phyloP scores from a whole-genome alignment of 2,888 invertebrate genomes.

The Malacosoma neustria region DNA sequence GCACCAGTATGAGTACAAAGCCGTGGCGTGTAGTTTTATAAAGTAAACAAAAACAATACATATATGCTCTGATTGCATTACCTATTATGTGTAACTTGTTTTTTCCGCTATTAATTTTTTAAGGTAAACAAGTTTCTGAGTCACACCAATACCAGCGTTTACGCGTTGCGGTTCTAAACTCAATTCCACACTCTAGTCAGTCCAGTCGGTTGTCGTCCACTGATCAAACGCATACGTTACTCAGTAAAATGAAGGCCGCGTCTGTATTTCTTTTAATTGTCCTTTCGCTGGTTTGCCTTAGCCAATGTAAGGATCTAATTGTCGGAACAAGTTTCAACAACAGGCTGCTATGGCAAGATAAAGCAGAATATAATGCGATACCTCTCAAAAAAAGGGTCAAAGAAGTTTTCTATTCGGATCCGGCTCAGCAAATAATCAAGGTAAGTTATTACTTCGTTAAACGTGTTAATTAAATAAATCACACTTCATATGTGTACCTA shows the following conservation, averaged over 20 bases:
- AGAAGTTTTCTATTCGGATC: conserved; percentile 58
- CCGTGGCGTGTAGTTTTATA: too few relatives aligned
- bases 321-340: conserved; percentile 61
- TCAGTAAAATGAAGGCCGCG: conserved; percentile 44
- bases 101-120: conserved; percentile 3
- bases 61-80: neutral
- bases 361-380: conserved; percentile 57
- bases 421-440: conserved; percentile 63
- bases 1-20: too few relatives aligned
- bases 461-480: too few relatives aligned
- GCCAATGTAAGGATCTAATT: conserved; percentile 54
- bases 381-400: conserved; percentile 64
- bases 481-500: too few relatives aligned
- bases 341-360: conserved; percentile 50
- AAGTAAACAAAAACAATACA: too few relatives aligned
- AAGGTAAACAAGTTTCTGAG: conserved; percentile 34
- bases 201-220: conserved; percentile 35
- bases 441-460: too few relatives aligned
- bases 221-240: conserved; percentile 20
- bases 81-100: neutral
- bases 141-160: conserved; percentile 11
- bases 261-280: conserved; percentile 37
- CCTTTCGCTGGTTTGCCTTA: conserved; percentile 37
- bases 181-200: conserved; percentile 5
- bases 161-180: conserved; percentile 3